Percentiles rank a stretch among this genome's conserved stretches.
phyloP scores from a whole-genome alignment of 2,888 invertebrate species.

The Phlogophora meticulosa region DNA sequence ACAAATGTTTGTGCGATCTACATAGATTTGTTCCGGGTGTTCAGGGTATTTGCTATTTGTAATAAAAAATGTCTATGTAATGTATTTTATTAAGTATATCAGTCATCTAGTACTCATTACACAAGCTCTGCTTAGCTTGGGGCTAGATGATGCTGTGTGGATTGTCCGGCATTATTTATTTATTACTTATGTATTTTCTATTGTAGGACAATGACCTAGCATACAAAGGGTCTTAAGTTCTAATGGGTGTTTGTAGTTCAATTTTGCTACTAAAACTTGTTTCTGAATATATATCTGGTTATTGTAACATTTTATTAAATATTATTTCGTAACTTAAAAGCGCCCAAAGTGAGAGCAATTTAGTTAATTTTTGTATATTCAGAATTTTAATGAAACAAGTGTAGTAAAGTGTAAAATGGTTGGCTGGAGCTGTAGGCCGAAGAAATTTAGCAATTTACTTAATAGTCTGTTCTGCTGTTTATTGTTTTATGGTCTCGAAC shows the following conservation, averaged over 20 bases:
- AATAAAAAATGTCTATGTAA: no score
- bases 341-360: slow-evolving; percentile 47
- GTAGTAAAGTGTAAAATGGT: slow-evolving; percentile 60
- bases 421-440: slow-evolving; percentile 56
- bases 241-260: not conserved
- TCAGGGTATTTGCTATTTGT: no score
- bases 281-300: not conserved
- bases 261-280: not conserved
- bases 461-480: slow-evolving; percentile 67
- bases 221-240: not conserved
- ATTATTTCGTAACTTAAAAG: slow-evolving; percentile 29
- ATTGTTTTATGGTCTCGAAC: slow-evolving; percentile 70
- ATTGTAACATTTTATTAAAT: not conserved
- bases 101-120: no score
- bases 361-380: slow-evolving; percentile 40
- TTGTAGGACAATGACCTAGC: not conserved
- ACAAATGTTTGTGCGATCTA: no score
- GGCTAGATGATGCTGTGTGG: no score
- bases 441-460: slow-evolving; percentile 71
- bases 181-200: no score
- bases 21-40: no score
- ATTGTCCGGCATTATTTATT: no score
- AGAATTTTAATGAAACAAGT: slow-evolving; percentile 53
- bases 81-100: no score
- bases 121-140: no score